Evolutionary conservation across 1,140 invertebrate species (phyloP), one percentile per base, ranked within the genome.

Genomic region (Platyura marginata): DNA sequence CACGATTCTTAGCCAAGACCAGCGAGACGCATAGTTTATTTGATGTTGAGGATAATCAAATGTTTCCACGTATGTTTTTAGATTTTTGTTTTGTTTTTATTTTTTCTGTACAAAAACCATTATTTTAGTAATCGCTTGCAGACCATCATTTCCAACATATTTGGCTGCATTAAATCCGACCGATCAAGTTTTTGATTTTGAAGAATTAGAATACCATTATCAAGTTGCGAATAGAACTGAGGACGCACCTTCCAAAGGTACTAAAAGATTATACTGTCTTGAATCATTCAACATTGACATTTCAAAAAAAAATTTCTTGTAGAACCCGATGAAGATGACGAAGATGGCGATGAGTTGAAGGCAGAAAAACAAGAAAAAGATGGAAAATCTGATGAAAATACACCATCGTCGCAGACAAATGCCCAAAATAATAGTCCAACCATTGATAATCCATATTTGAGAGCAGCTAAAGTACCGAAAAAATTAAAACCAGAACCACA

Each of bases 171-270:
- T 96, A 4, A 61, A 94, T 48, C 90, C 90, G 2, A 84, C 83
- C 49, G 92, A 97, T 65, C 90, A 96, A 69, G 79, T 95, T 21
- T 91, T 94, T 66, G 90, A 95, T 53, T 78, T 82, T 52, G 87
- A 93, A 56, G 81, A 88, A 60, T 66, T 85, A 45, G 87, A 93
- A 53, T 82, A 87, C 61, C 77, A 84, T 54, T 77, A 79, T 47
- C 73, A 81, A 53, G 69, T 74, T 25, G 72, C 73, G 57, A 59
- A 69, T 65, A 48, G 72, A 71, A 67, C 72, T 55, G 63, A 74
- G 65, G 61, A 74, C 64, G 55, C 70, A 64, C 52, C 66, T 42
- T 44, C 56, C 51, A 57, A 63, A 48, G 56, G 69, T 61, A 67
- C 70, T 57, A 57, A 68, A 64, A 54, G 63, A 6, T 2, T 23